Evolutionary conservation across 2,113 vertebrate species (phyloP).

Genomic region (Siniperca chuatsi): DNA sequence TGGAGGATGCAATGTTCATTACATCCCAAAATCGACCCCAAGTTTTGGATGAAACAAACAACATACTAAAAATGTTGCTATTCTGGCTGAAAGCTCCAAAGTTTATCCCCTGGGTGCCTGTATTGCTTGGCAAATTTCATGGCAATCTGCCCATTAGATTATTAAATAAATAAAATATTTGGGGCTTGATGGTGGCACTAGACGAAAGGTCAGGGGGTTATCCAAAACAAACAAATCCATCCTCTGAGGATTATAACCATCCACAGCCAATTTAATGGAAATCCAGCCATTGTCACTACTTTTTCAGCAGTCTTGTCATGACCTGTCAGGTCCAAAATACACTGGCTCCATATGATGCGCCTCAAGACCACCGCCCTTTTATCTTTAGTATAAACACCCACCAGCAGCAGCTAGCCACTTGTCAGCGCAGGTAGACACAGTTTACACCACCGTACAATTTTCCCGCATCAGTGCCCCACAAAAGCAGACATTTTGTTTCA

Average conservation of each 20-base stretch:
- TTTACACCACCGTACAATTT: constrained; percentile 10
- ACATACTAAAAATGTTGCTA: background rate
- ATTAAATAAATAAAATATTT: background rate
- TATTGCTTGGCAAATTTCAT: background rate
- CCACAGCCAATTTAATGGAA: background rate
- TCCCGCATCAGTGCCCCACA: background rate
- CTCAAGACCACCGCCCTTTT: background rate
- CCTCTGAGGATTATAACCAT: background rate
- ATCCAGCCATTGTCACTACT: background rate
- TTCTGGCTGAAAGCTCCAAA: background rate
- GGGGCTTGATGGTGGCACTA: background rate
- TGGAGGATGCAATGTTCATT: constrained; percentile 9
- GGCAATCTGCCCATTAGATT: background rate
- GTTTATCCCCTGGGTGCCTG: background rate
- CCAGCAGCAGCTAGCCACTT: constrained; percentile 6
- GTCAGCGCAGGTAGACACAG: constrained; percentile 12
- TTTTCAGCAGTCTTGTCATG: background rate
- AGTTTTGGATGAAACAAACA: background rate
- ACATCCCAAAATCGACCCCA: background rate
- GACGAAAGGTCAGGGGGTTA: constrained; percentile 1
- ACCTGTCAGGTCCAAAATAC: background rate
- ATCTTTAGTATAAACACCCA: constrained; percentile 24
- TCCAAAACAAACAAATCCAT: background rate
- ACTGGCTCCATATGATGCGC: background rate
- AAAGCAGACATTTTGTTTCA: background rate